Evolutionary conservation across 2,888 invertebrate genomes (phyloP).

Genomic region (Drosophila kuntzei): DNA sequence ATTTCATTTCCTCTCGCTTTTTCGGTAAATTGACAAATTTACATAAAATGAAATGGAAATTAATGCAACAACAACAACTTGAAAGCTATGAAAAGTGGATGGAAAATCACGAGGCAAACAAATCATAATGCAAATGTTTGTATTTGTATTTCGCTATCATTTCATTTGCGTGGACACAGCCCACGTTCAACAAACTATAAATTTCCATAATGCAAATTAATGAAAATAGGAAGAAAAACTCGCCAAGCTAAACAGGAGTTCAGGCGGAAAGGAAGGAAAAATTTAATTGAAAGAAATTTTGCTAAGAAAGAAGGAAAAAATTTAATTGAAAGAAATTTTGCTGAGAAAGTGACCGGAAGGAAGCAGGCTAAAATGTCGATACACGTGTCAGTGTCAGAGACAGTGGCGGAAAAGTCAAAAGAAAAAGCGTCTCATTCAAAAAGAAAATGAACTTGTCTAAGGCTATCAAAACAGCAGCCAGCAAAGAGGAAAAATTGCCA

Average conservation of each 20-base stretch:
- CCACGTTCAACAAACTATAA: constrained; percentile 41
- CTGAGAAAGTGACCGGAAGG: constrained; percentile 64
- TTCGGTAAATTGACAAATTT: constrained; percentile 60
- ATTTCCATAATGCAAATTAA: constrained; percentile 74
- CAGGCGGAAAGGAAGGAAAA: constrained; percentile 22
- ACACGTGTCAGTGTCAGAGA: constrained; percentile 27
- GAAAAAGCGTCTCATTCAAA: constrained; percentile 34
- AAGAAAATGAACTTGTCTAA: constrained; percentile 21
- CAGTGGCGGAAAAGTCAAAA: constrained; percentile 37
- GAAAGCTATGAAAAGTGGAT: constrained; percentile 12
- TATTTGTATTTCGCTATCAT: constrained; percentile 57
- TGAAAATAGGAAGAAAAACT: constrained; percentile 30
- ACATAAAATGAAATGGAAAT: constrained; percentile 51
- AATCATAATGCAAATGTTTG: constrained; percentile 55
- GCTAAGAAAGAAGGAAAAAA: constrained; percentile 66
- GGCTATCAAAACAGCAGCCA: constrained; percentile 22
- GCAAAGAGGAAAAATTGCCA: constrained; percentile 34
- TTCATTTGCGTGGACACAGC: constrained; percentile 50
- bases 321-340: constrained; percentile 52
- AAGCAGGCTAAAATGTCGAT: constrained; percentile 43
- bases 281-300: constrained; percentile 53
- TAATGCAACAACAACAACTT: constrained; percentile 21
- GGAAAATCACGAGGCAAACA: constrained; percentile 40
- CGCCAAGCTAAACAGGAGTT: neutral
- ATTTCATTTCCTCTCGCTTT: constrained; percentile 40